Conservation (phyloP, 2,888 invertebrate genomes). For the Resseliella maxima region DNA sequence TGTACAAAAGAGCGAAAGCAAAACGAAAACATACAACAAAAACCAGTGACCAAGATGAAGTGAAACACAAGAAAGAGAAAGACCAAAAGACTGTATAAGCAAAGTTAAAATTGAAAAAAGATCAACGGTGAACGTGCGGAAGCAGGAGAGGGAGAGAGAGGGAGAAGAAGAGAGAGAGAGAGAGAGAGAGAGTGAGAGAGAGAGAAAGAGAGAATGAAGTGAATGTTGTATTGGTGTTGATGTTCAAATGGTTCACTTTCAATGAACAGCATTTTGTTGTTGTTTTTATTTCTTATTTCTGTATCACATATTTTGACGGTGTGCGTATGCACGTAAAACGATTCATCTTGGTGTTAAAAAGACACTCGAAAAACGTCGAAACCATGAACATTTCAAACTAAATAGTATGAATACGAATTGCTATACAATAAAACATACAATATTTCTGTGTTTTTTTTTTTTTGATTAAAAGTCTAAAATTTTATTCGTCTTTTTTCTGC, state of each 20-base stretch:
- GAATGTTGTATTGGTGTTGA: background rate
- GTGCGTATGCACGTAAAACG: conserved; percentile 33
- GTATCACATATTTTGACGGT: background rate
- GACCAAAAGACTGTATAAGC: background rate
- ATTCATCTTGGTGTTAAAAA: conserved; percentile 23
- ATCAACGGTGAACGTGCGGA: background rate
- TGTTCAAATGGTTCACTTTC: conserved; percentile 29
- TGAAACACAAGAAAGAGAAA: background rate
- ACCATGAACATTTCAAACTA: background rate
- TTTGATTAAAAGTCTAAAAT: background rate
- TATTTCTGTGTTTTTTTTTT: background rate
- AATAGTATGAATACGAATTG: conserved; percentile 46
- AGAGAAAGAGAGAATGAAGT: background rate
- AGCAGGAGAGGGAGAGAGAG: no score
- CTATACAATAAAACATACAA: background rate
- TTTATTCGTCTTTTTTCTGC: background rate
- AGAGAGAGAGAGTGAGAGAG: no score
- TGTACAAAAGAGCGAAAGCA: conserved; percentile 1
- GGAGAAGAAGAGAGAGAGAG: no score
- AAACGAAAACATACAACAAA: background rate
- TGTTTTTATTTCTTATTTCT: background rate
- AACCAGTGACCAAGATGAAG: background rate
- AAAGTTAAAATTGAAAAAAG: background rate
- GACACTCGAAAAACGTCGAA: background rate
- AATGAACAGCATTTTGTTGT: background rate